These are phyloP conservation scores for Catostomus latipinnis DNA, from an alignment of 2,797 vertebrate species.

Conservation along the genomic window DNA sequence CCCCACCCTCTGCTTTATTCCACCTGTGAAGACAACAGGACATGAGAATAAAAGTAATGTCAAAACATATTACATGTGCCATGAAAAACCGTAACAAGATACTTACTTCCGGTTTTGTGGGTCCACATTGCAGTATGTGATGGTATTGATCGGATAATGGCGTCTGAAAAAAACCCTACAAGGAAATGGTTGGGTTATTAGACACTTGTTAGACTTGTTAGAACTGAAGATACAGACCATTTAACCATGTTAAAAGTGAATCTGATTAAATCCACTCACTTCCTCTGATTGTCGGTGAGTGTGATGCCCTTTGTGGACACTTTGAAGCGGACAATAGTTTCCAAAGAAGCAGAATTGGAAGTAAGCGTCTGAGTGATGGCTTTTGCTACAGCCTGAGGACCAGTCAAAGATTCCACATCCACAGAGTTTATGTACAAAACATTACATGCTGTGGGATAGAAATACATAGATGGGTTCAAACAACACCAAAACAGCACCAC, in stretches of 20 bases:
- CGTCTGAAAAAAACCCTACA: constrained; percentile 92
- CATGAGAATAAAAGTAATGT: not conserved
- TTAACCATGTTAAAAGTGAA: not conserved
- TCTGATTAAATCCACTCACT: constrained; percentile 79
- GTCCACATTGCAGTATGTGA: constrained; percentile 93
- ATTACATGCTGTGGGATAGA: constrained; percentile 85
- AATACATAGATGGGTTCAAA: not conserved
- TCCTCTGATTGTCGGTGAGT: constrained; percentile 97
- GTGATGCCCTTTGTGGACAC: constrained; percentile 96
- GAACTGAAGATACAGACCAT: not conserved
- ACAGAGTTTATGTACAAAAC: constrained; percentile 96
- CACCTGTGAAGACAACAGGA: constrained; percentile 76
- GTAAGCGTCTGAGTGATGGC: constrained; percentile 88
- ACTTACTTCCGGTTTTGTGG: constrained; percentile 95
- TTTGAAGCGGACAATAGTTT: constrained; percentile 95
- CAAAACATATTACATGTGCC: not conserved
- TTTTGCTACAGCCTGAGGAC: constrained; percentile 94
- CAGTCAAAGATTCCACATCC: constrained; percentile 98
- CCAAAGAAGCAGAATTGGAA: constrained; percentile 80
- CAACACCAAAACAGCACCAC: not conserved
- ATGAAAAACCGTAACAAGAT: not conserved
- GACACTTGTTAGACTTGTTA: too few species aligned
- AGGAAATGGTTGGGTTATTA: not conserved
- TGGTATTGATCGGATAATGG: constrained; percentile 92
- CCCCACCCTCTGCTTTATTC: constrained; percentile 87